Percentiles rank a stretch among this genome's conserved stretches.
These are phyloP conservation scores for Seriola quinqueradiata DNA, from an alignment of 2,113 vertebrate genomes.

Conservation along the genomic window DNA sequence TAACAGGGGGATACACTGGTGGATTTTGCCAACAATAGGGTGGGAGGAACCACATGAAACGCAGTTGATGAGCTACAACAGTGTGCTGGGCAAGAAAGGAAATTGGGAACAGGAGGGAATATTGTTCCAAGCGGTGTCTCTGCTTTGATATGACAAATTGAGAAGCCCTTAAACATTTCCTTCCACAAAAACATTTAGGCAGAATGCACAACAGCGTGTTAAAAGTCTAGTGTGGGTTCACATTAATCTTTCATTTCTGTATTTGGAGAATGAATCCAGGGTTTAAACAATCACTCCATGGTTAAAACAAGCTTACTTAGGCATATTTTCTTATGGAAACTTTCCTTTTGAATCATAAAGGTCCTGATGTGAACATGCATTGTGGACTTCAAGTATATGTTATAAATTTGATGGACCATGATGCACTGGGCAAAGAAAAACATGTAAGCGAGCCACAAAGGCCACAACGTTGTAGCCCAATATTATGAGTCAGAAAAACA, in stretches of 20 bases:
- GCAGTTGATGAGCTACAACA: constrained; percentile 76
- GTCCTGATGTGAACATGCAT: constrained; percentile 10
- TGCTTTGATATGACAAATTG: constrained; percentile 85
- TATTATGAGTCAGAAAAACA: background rate
- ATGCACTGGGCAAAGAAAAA: constrained; percentile 8
- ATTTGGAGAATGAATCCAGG: constrained; percentile 9
- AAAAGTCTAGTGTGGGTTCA: constrained; percentile 18
- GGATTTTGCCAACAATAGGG: constrained; percentile 73
- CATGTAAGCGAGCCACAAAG: background rate
- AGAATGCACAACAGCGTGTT: constrained; percentile 32
- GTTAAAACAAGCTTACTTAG: constrained; percentile 12
- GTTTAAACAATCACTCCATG: constrained; percentile 44
- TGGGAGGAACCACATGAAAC: constrained; percentile 84
- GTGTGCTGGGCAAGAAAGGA: constrained; percentile 71
- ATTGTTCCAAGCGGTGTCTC: constrained; percentile 69
- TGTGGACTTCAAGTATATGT: constrained; percentile 13
- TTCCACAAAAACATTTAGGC: constrained; percentile 57
- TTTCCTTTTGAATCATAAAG: constrained; percentile 26
- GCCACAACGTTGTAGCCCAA: background rate
- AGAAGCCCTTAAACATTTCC: constrained; percentile 78
- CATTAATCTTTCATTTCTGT: constrained; percentile 51
- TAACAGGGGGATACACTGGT: constrained; percentile 51
- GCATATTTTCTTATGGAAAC: constrained; percentile 43
- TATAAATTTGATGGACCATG: constrained; percentile 18
- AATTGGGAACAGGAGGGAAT: constrained; percentile 80